Percentiles rank a stretch among this genome's conserved stretches.
phyloP scores from a whole-genome alignment of 2,113 vertebrate genomes.

The Trochalopteron elliotii region DNA sequence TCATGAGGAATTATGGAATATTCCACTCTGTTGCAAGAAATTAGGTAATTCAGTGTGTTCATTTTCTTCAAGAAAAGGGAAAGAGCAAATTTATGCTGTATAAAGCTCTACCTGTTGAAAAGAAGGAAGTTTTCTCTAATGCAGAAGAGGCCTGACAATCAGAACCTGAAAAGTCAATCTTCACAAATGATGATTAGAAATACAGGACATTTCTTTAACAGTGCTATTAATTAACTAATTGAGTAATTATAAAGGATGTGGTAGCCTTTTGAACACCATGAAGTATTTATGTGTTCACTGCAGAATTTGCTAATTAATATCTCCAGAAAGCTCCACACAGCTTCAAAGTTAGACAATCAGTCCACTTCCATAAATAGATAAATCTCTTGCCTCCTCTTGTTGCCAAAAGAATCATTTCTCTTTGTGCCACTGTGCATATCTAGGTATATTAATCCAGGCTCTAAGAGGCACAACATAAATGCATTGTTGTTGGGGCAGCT shows the following conservation, averaged over 20 bases:
- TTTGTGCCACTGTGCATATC: neutral
- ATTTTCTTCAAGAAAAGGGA: neutral
- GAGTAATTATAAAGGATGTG: neutral
- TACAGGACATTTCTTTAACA: neutral
- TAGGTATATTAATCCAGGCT: neutral
- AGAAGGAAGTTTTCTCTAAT: neutral
- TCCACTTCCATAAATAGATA: neutral
- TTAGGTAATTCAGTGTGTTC: neutral
- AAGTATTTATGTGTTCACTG: neutral
- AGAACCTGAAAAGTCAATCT: neutral
- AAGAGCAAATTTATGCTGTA: neutral
- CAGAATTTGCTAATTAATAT: neutral
- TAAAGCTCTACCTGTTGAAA: constrained; percentile 12
- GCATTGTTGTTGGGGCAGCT: neutral
- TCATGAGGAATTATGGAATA: neutral
- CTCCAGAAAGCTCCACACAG: neutral
- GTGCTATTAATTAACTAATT: constrained; percentile 1
- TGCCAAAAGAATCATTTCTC: neutral
- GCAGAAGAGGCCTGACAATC: neutral
- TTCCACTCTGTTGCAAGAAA: neutral
- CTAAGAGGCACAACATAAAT: neutral
- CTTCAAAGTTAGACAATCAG: neutral
- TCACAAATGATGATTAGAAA: neutral
- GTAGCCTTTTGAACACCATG: neutral
- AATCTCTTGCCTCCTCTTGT: neutral